Evolutionary conservation across 2,797 vertebrate genomes (phyloP).

Genomic region (Chiropotes sagulatus): DNA sequence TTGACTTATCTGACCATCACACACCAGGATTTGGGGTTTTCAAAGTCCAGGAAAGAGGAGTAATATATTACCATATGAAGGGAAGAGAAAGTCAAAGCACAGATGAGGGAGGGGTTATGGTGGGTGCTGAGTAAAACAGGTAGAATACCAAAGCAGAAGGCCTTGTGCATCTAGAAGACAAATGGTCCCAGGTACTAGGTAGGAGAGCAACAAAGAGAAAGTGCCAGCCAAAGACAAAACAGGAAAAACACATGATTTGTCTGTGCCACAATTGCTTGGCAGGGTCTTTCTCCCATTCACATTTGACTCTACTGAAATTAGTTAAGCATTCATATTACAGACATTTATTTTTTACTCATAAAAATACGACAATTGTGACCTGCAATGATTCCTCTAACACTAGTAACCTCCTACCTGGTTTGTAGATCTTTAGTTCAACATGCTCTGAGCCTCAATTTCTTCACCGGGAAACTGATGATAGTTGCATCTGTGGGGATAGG

Average conservation of each 20-base stretch:
- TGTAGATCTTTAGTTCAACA: background rate
- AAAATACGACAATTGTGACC: background rate
- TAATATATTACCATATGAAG: background rate
- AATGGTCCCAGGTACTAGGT: background rate
- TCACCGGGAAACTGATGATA: background rate
- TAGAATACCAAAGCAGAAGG: background rate
- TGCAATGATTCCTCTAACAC: background rate
- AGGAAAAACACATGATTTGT: background rate
- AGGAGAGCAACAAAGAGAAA: background rate
- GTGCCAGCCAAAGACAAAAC: background rate
- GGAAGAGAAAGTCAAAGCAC: background rate
- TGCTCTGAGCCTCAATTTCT: constrained; percentile 22
- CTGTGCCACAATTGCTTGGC: background rate
- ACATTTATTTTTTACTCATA: background rate
- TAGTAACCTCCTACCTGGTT: background rate
- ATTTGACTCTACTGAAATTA: background rate
- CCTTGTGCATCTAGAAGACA: background rate
- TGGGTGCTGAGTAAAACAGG: background rate
- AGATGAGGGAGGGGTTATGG: rapidly evolving
- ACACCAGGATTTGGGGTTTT: background rate
- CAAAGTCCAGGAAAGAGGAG: background rate
- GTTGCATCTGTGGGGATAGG: background rate
- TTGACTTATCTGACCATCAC: background rate
- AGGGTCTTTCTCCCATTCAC: background rate
- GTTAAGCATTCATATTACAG: background rate